These are phyloP conservation scores for Mola mola DNA, from an alignment of 2,113 vertebrate genomes.

Conservation along the genomic window DNA sequence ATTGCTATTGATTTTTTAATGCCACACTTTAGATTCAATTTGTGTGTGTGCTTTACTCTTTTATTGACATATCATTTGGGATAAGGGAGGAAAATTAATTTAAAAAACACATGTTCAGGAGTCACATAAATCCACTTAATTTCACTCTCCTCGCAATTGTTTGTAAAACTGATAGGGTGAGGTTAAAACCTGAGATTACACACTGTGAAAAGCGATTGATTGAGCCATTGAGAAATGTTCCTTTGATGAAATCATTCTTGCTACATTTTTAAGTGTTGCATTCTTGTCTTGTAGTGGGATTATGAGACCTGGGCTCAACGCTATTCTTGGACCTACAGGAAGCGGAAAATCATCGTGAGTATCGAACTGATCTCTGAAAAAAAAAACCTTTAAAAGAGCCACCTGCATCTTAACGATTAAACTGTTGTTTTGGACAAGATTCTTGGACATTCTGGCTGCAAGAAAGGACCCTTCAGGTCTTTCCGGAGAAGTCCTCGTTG, in stretches of 20 bases:
- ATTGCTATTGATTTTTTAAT: slow-evolving; percentile 21
- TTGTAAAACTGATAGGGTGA: slow-evolving; percentile 9
- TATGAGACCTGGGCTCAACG: slow-evolving; percentile 95
- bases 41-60: neutral
- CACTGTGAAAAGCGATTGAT: no score
- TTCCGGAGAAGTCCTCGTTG: slow-evolving; percentile 83
- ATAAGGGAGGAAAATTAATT: neutral
- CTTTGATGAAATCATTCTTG: no score
- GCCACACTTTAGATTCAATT: neutral
- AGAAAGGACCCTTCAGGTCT: slow-evolving; percentile 83
- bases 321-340: slow-evolving; percentile 94
- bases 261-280: neutral
- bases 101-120: no score
- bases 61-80: neutral
- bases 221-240: no score
- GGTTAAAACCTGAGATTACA: no score
- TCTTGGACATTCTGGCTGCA: slow-evolving; percentile 85
- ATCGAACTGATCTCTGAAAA: neutral
- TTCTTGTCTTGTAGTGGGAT: slow-evolving; percentile 87
- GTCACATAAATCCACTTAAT: slow-evolving; percentile 9
- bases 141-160: neutral
- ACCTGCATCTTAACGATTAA: neutral
- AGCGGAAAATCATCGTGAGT: slow-evolving; percentile 98
- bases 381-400: neutral
- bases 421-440: no score